Evolutionary conservation across 2,888 invertebrate species (phyloP).

Genomic region (Agrochola litura): DNA sequence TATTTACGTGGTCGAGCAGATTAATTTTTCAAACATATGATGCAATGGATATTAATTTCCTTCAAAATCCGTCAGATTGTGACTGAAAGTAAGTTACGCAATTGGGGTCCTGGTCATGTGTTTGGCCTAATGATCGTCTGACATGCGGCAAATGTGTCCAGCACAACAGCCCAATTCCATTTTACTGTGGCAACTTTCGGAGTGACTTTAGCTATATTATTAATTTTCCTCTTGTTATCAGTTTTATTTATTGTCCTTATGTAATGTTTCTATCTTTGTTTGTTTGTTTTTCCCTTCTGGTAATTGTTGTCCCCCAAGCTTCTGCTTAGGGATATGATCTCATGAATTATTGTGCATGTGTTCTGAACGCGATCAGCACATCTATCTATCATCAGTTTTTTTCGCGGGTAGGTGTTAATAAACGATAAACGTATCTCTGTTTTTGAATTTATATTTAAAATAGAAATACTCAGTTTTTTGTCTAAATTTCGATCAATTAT

Average conservation of each 20-base stretch:
- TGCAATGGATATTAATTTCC: background rate
- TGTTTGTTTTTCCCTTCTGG: conserved; percentile 15
- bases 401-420: too few species aligned
- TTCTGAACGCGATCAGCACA: background rate
- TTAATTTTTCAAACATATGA: background rate
- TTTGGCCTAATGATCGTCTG: too few species aligned
- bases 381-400: too few species aligned
- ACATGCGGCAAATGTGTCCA: background rate
- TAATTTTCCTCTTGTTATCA: conserved; percentile 35
- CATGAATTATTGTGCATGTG: conserved; percentile 20
- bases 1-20: background rate
- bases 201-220: background rate
- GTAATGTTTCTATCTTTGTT: conserved; percentile 21
- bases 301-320: conserved; percentile 9
- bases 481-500: too few species aligned
- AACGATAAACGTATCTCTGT: too few species aligned
- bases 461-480: too few species aligned
- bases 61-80: background rate
- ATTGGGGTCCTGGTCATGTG: background rate
- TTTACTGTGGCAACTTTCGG: background rate
- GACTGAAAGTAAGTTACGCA: background rate
- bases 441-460: too few species aligned
- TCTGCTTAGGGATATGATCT: background rate
- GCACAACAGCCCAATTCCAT: conserved; percentile 4
- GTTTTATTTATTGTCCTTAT: conserved; percentile 32